phyloP scores from a whole-genome alignment of 23 tunicate species.

The Halocynthia roretzi region DNA sequence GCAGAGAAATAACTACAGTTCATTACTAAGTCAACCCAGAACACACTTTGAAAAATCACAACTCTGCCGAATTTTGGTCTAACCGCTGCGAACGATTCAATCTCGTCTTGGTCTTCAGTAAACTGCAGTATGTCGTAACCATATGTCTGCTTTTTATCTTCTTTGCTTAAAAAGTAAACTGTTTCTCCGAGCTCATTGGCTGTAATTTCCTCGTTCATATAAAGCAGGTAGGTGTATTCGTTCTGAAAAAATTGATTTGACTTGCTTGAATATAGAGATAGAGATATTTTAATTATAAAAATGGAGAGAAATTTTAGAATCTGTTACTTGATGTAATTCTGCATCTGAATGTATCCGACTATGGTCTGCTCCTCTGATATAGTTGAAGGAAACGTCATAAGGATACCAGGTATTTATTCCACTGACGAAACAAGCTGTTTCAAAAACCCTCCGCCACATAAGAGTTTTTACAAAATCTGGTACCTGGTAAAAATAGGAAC shows the following conservation, averaged over 20 bases:
- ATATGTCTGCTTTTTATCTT: not conserved
- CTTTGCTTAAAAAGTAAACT: not conserved
- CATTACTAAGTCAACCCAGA: no score
- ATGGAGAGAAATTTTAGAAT: no score
- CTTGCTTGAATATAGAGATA: no score
- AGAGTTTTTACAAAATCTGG: slow-evolving; percentile 41
- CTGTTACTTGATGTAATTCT: slow-evolving; percentile 36
- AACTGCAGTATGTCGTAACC: slow-evolving; percentile 49
- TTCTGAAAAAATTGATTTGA: slow-evolving; percentile 8
- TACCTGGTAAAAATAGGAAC: slow-evolving; percentile 22
- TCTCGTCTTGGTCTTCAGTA: slow-evolving; percentile 53
- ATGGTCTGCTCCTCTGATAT: slow-evolving; percentile 55
- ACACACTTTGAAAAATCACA: slow-evolving; percentile 60
- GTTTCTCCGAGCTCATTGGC: slow-evolving; percentile 60
- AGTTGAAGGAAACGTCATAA: slow-evolving; percentile 81
- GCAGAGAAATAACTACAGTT: no score
- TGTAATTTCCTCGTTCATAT: slow-evolving; percentile 54
- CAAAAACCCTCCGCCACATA: slow-evolving; percentile 61
- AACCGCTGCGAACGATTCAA: slow-evolving; percentile 67
- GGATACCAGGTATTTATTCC: slow-evolving; percentile 74
- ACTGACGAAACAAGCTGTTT: slow-evolving; percentile 32
- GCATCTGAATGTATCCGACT: slow-evolving; percentile 88
- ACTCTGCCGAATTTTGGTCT: slow-evolving; percentile 87
- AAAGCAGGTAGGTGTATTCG: slow-evolving; percentile 70
- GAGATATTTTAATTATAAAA: no score